Conservation (phyloP, 2,888 invertebrate genomes). For the Drosophila cracens region DNA sequence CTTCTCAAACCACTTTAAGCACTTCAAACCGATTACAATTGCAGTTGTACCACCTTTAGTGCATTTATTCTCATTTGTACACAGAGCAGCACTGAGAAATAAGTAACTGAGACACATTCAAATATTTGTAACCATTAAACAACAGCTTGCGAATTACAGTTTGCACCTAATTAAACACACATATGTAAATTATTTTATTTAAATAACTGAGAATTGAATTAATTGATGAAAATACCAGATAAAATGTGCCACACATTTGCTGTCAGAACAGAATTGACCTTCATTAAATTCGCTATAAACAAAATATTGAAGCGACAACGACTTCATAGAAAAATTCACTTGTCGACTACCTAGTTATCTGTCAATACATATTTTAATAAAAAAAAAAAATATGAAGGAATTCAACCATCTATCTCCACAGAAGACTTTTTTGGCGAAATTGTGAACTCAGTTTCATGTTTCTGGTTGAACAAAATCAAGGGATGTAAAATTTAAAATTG, state of each 20-base stretch:
- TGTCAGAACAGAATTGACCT: neutral
- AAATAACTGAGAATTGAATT: neutral
- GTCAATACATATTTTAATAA: neutral
- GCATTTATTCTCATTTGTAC: slow-evolving; percentile 1
- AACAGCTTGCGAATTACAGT: neutral
- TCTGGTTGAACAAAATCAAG: neutral
- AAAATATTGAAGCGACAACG: neutral
- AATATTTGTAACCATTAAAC: slow-evolving; percentile 2
- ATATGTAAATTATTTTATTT: neutral
- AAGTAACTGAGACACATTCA: neutral
- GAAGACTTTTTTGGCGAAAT: neutral
- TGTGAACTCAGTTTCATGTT: neutral
- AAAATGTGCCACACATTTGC: neutral
- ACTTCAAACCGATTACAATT: neutral
- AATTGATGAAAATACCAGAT: neutral
- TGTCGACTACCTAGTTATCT: neutral
- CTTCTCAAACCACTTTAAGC: neutral
- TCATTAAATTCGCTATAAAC: neutral
- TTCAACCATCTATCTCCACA: neutral
- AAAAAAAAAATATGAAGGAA: neutral
- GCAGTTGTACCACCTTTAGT: slow-evolving; percentile 5
- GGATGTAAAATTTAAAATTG: neutral
- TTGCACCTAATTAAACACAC: neutral
- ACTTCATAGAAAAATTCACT: neutral
- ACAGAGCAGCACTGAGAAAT: slow-evolving; percentile 1